phyloP scores from a whole-genome alignment of 2,113 vertebrate species.

The Lonchura striata region DNA sequence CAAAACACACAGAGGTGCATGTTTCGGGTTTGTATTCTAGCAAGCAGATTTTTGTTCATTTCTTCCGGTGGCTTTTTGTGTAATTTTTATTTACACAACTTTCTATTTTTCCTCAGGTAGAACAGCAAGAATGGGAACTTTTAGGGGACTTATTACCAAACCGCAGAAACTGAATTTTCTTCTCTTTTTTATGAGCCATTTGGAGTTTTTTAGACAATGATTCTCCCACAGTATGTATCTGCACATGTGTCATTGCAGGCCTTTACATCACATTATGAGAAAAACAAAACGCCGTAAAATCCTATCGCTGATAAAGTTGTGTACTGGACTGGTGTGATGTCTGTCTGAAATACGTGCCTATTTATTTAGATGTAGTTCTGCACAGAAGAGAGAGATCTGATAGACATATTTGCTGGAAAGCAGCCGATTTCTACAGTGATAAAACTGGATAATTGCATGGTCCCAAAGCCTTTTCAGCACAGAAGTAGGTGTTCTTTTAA shows the following conservation, averaged over 20 bases:
- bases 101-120: not conserved
- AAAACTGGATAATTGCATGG: conserved; percentile 44
- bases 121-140: not conserved
- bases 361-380: conserved; percentile 11
- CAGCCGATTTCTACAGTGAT: conserved; percentile 33
- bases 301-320: not conserved
- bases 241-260: not conserved
- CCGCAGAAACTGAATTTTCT: not conserved
- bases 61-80: not conserved
- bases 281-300: not conserved
- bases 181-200: not conserved
- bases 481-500: conserved; percentile 56
- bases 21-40: not conserved
- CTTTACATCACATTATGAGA: not conserved
- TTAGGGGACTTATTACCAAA: not conserved
- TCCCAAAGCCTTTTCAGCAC: conserved; percentile 36
- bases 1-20: not conserved
- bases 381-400: not conserved
- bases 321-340: not conserved
- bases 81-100: not conserved
- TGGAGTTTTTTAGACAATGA: not conserved
- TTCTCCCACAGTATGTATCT: not conserved
- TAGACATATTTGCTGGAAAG: conserved; percentile 14
- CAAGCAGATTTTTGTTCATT: not conserved
- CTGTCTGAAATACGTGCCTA: not conserved